A percentile compares a stretch with the other conserved stretches of the same genome.
These are phyloP conservation scores for Seriola dumerili DNA, from an alignment of 2,113 vertebrate species.

Conservation along the genomic window DNA sequence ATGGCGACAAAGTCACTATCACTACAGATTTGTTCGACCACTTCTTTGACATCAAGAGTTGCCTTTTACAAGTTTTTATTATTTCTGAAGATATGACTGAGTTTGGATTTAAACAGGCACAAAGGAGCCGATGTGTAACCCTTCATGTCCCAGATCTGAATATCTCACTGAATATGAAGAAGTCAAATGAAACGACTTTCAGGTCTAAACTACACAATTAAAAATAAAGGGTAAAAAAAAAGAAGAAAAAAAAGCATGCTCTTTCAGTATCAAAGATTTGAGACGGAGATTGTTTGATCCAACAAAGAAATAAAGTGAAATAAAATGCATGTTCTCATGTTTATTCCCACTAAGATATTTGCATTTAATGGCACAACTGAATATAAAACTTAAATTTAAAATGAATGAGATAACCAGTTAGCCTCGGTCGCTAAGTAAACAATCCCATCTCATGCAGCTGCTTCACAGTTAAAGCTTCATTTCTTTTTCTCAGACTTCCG, in stretches of 20 bases:
- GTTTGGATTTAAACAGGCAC: background rate
- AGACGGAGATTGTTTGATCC: conserved; percentile 1
- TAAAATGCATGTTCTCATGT: conserved; percentile 2
- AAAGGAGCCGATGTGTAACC: conserved; percentile 10
- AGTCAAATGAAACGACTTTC: background rate
- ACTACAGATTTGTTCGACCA: background rate
- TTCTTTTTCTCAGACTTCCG: background rate
- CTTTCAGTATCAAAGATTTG: background rate
- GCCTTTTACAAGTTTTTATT: background rate
- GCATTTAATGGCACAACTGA: background rate
- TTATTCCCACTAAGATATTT: background rate
- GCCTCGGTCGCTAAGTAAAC: background rate
- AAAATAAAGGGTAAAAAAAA: background rate
- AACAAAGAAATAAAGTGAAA: conserved; percentile 20
- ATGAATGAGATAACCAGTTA: background rate
- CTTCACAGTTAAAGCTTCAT: background rate
- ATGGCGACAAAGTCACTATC: background rate
- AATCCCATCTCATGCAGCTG: background rate
- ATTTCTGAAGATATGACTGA: background rate
- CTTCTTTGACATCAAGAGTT: conserved; percentile 13
- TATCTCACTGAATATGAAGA: background rate
- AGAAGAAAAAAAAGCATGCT: background rate
- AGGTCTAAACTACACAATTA: background rate
- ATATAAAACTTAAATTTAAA: too few relatives aligned
- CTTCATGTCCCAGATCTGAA: conserved; percentile 3